Evolutionary conservation across 1,140 invertebrate species (phyloP).

Genomic region (Harpegnathos saltator): DNA sequence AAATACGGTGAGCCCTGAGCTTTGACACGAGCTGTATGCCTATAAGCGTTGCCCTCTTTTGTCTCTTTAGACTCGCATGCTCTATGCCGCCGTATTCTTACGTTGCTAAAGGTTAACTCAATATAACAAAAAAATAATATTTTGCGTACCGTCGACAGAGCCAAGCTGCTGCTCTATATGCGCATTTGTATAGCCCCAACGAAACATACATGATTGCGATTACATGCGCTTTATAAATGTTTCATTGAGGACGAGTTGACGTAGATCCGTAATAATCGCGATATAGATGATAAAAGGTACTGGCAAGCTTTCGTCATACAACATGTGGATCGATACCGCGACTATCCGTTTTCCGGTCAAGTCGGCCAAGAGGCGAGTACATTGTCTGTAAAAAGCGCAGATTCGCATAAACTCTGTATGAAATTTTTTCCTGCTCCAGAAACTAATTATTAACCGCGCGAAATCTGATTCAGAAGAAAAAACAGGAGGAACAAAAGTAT

Average conservation of each 20-base stretch:
- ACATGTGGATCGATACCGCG: constrained; percentile 39
- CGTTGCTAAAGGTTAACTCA: neutral
- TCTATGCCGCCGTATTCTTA: neutral
- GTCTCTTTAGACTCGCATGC: neutral
- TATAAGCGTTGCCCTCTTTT: neutral
- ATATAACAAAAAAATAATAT: neutral
- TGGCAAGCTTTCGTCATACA: constrained; percentile 17
- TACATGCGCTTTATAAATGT: constrained; percentile 25
- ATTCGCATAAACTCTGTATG: neutral
- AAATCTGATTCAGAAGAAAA: neutral
- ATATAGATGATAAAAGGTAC: constrained; percentile 25
- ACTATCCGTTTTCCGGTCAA: constrained; percentile 21
- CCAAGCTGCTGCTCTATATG: neutral
- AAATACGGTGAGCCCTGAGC: neutral
- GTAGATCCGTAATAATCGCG: constrained; percentile 35
- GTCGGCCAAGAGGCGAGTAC: neutral
- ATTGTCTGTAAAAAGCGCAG: neutral
- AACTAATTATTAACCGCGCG: too few species aligned
- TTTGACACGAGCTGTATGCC: neutral
- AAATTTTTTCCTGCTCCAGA: neutral
- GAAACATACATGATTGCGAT: neutral
- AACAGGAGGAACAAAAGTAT: neutral
- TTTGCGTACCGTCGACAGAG: neutral
- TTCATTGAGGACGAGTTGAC: constrained; percentile 51
- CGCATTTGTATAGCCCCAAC: neutral